Base-by-base conservation (phyloP, 2,113 vertebrate species). In the Silurus asotus region DNA sequence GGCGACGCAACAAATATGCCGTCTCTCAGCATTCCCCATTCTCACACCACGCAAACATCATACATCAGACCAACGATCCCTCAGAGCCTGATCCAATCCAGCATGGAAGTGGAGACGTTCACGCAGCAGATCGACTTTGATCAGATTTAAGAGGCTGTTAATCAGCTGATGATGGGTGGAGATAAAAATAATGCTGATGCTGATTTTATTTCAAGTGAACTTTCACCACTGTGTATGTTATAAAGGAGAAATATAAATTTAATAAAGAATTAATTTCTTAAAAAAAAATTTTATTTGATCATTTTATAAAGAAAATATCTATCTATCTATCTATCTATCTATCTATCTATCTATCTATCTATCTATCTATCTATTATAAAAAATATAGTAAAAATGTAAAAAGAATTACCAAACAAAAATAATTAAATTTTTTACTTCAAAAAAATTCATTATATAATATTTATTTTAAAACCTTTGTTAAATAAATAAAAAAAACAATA, bases 1-100 rank as follows among this genome's bases (percentile, higher is more conserved):
- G 88, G 85, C 55, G 88, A 91, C 91, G 92, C 91, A 93, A 75
- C 91, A 94, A 93, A 94, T 95, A 94, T 93, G 90, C 91, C 92
- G 89, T 92, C 89, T 88, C 92, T 93, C 90, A 90, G 81, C 92
- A 91, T 93, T 92, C 92, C 86, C 65, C 89, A 86, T 88, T 85
- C 88, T 64, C 87, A 81, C 81, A 81, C 76, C 70, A 59, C 45
- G 6, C 28, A 14, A 8, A 5, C 70, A 65, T 56, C 48, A 56
- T 5, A 67, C 61, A 67, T 20, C 45, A n/a, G n/a, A 13, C 28
- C 64, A 19, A 37, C 14, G 51, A 37, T 8, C 15, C 13, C 17
- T 0, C 25, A 2, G 69, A 8, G 1, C 69, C 19, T 9, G 48
- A 20, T 48, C 48, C 8, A 75, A 51, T 6, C 13, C 48, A 51